phyloP scores from a whole-genome alignment of 2,888 invertebrate species.

The Zhengitettix transpicula region DNA sequence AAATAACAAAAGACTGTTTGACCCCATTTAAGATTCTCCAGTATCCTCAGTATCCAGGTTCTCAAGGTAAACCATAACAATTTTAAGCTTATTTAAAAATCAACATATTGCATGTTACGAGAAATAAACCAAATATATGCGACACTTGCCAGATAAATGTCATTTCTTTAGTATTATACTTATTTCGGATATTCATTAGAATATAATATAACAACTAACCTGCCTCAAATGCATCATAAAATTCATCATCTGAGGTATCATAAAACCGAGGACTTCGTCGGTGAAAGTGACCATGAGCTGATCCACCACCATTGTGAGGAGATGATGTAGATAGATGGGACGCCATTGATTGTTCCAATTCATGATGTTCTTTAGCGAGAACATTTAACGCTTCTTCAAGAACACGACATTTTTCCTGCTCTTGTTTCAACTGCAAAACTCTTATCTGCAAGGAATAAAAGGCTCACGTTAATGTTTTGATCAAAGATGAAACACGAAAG shows the following conservation, averaged over 20 bases:
- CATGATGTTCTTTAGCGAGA: conserved; percentile 48
- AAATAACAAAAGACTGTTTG: too few relatives aligned
- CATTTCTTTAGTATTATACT: too few relatives aligned
- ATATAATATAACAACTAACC: conserved; percentile 16
- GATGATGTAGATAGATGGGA: conserved; percentile 30
- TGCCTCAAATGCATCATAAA: conserved; percentile 25
- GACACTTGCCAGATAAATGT: too few relatives aligned
- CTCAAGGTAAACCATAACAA: too few relatives aligned
- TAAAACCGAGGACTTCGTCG: conserved; percentile 21
- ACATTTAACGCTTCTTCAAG: conserved; percentile 49
- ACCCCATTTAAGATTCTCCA: too few relatives aligned
- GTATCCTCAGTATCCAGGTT: too few relatives aligned
- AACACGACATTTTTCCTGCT: conserved; percentile 42
- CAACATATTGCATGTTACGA: too few relatives aligned
- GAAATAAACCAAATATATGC: too few relatives aligned
- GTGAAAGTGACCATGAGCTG: neutral
- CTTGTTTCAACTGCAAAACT: conserved; percentile 27
- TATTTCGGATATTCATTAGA: too few relatives aligned
- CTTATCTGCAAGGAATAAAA: conserved; percentile 15
- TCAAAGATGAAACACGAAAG: too few relatives aligned
- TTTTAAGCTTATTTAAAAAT: too few relatives aligned
- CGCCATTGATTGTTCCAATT: conserved; percentile 44
- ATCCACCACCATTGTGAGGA: neutral
- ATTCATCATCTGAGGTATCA: conserved; percentile 25
- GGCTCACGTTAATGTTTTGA: too few relatives aligned